Percentiles rank a stretch among this genome's conserved stretches.
Evolutionary conservation across 2,113 vertebrate species (phyloP).

Genomic region (Callaeas wilsoni): DNA sequence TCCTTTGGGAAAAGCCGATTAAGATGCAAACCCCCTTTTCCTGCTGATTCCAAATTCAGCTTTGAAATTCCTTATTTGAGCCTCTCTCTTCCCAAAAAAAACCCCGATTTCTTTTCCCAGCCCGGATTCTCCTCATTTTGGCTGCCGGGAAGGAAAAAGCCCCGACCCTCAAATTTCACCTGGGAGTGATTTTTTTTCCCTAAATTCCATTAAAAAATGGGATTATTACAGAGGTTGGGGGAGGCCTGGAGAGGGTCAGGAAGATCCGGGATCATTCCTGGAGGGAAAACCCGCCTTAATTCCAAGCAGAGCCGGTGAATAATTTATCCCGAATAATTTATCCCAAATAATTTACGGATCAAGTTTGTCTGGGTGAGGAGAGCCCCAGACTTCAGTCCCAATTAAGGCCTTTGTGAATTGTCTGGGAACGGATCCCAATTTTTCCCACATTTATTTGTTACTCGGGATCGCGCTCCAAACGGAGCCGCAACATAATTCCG

Average conservation of each 20-base stretch:
- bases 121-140: neutral
- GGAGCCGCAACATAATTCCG: neutral
- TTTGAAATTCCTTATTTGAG: neutral
- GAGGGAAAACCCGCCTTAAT: neutral
- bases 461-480: neutral
- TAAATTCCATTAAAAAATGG: neutral
- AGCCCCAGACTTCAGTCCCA: constrained; percentile 32
- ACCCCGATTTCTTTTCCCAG: neutral
- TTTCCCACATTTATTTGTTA: constrained; percentile 36
- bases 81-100: neutral
- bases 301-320: neutral
- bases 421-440: constrained; percentile 58
- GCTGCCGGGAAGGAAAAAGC: neutral
- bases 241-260: neutral
- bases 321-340: constrained; percentile 19
- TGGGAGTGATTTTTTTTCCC: neutral
- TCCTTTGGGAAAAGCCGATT: neutral
- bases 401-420: constrained; percentile 58
- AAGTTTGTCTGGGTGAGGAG: constrained; percentile 1
- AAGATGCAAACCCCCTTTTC: neutral
- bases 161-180: neutral
- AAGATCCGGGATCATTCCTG: neutral
- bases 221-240: neutral
- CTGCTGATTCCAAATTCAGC: neutral
- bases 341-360: constrained; percentile 19